Base-by-base conservation (phyloP, 2,888 invertebrate species). In the Mythimna ferrago region DNA sequence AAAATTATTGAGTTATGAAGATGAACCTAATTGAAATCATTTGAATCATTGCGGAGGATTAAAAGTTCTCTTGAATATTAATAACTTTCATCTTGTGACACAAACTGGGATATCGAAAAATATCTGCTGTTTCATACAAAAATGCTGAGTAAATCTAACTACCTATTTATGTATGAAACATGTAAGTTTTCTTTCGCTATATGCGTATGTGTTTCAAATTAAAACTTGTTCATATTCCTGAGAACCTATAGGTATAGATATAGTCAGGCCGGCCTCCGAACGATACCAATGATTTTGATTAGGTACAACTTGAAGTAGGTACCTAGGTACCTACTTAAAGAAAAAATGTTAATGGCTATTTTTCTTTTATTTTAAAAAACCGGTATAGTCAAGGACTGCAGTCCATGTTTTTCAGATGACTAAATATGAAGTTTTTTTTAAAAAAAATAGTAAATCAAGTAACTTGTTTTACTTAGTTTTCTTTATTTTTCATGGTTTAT, bases 191-290 rank as follows among this genome's bases (percentile, higher is more conserved):
- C 9, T 14, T 41, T 51, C 5, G 10, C 7, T 2, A 6, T 32
- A 19, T 51, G 32, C 21, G 6, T 6, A 14, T 57, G 7, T 0
- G 0, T 44, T 19, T n/a, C 1, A 9, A 54, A 44, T 0, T 44
- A 16, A 1, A 26, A 26, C 26, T 63, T 73, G 19, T 54, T 74
- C 11, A n/a, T 63, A 63, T 73, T 62, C 7, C 10, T 41, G 21
- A 32, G 51, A 2, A 26, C 9, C 38, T 32, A 73, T 10, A 58
- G 58, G 58, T 58, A 58, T 35, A 58, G 35, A 58, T 35, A 32
- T 32, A 35, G 9, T 58, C 58, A 58, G 4, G 4, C 58, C 35
- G 58, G 3, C 6, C 16, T 3, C 19, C 21, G 9, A 63, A 44
- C 6, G 21, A 73, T 63, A 41, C 19, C 5, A 14, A 72, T 63